These are phyloP conservation scores for Gasterosteus nipponicus DNA, from an alignment of 2,113 vertebrate genomes.

Conservation along the genomic window DNA sequence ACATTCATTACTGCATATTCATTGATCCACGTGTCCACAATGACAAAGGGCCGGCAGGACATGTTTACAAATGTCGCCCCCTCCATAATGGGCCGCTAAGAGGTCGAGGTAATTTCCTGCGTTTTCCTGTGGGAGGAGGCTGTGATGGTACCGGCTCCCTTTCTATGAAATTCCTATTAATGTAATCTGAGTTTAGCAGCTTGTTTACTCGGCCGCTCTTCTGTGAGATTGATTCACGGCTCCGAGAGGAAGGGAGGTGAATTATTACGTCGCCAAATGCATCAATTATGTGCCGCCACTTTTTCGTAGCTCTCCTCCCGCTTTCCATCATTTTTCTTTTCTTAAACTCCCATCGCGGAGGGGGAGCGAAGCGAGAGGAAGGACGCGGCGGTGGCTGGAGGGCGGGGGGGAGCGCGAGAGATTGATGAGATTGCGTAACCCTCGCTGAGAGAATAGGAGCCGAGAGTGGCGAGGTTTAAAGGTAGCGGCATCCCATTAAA, in stretches of 20 bases:
- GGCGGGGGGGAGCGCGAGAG: conserved; percentile 19
- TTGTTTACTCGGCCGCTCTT: neutral
- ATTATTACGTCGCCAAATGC: neutral
- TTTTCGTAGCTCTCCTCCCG: neutral
- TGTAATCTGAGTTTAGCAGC: conserved; percentile 1
- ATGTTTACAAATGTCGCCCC: too few relatives aligned
- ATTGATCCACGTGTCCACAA: too few relatives aligned
- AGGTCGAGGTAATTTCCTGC: neutral
- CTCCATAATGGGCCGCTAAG: neutral
- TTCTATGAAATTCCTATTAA: neutral
- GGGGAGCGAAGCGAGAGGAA: neutral
- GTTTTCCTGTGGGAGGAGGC: neutral
- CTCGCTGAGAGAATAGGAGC: conserved; percentile 24
- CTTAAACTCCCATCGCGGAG: neutral
- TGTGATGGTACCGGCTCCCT: neutral
- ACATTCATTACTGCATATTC: too few relatives aligned
- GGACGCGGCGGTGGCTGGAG: neutral
- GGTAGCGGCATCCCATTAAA: conserved; percentile 56
- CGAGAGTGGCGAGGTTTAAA: conserved; percentile 46
- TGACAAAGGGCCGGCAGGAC: too few relatives aligned
- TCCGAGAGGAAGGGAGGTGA: neutral
- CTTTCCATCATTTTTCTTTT: conserved; percentile 10
- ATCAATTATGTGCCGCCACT: neutral
- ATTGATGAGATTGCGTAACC: conserved; percentile 40
- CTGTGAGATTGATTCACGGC: neutral